Percentiles rank a stretch among this genome's conserved stretches.
Conservation (phyloP, 2,797 vertebrate species). For the Sylvia borin region DNA sequence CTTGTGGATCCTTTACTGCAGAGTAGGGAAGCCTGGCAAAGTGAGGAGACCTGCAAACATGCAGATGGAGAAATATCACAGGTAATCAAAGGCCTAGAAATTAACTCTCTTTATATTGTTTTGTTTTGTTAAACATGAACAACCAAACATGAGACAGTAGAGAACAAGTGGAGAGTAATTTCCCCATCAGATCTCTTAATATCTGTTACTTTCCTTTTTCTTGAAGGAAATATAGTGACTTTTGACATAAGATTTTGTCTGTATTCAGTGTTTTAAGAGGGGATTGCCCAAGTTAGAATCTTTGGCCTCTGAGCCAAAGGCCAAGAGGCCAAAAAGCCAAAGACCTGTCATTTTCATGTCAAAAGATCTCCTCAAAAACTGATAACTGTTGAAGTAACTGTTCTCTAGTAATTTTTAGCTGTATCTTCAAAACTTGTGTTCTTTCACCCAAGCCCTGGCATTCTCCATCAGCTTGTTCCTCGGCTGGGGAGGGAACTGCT, state of each 20-base stretch:
- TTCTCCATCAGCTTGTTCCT: not conserved
- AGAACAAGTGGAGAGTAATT: not conserved
- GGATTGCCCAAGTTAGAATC: not conserved
- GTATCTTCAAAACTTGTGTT: not conserved
- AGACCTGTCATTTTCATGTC: not conserved
- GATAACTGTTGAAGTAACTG: not conserved
- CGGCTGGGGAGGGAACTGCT: slow-evolving; percentile 9
- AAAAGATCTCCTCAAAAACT: not conserved
- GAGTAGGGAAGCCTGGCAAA: slow-evolving; percentile 63
- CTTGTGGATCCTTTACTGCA: not conserved
- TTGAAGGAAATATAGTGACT: not conserved
- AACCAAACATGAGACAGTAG: not conserved
- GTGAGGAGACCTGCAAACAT: slow-evolving; percentile 51
- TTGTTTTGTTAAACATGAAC: not conserved
- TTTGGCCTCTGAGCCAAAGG: not conserved
- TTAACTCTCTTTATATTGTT: too few relatives aligned
- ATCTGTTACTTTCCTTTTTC: not conserved
- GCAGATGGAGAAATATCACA: not conserved
- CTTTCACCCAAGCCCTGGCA: not conserved
- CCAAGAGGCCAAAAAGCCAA: not conserved
- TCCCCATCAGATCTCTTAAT: not conserved
- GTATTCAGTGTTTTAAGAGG: not conserved
- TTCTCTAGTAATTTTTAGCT: not conserved
- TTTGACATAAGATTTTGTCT: not conserved
- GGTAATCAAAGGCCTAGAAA: not conserved